These are phyloP conservation scores for Volucella bombylans DNA, from an alignment of 2,888 invertebrate species.

Conservation along the genomic window DNA sequence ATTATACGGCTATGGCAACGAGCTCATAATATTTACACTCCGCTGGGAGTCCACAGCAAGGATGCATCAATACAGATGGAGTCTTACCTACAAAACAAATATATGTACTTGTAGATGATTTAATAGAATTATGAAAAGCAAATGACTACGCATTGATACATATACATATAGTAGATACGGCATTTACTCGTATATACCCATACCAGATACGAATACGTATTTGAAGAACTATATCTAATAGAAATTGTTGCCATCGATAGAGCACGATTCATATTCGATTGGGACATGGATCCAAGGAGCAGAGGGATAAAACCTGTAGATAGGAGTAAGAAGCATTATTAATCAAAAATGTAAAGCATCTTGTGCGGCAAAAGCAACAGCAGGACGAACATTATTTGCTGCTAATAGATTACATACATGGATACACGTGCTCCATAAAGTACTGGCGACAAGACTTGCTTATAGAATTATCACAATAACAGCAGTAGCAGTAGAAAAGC, in stretches of 20 bases:
- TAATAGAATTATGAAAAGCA: conserved; percentile 53
- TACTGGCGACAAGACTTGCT: conserved; percentile 53
- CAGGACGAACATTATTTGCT: conserved; percentile 58
- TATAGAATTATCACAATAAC: conserved; percentile 52
- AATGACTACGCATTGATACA: conserved; percentile 19
- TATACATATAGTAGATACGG: background rate
- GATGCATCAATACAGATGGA: conserved; percentile 34
- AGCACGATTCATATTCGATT: background rate
- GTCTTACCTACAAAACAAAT: too few species aligned
- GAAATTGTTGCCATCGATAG: conserved; percentile 19
- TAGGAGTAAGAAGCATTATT: conserved; percentile 17
- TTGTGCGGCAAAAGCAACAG: conserved; percentile 48
- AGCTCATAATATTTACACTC: conserved; percentile 2
- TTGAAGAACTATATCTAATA: conserved; percentile 2
- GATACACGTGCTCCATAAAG: conserved; percentile 25
- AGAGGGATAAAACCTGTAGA: background rate
- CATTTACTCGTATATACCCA: background rate
- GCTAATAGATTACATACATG: conserved; percentile 41
- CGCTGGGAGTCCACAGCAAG: conserved; percentile 4
- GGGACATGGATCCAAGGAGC: background rate
- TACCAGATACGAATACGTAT: conserved; percentile 1
- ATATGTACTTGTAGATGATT: conserved; percentile 5
- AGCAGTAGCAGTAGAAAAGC: conserved; percentile 7
- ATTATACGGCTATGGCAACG: background rate
- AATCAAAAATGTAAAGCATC: conserved; percentile 61